These are phyloP conservation scores for Augiades crinisus DNA, from an alignment of 2,888 invertebrate species.

Conservation along the genomic window DNA sequence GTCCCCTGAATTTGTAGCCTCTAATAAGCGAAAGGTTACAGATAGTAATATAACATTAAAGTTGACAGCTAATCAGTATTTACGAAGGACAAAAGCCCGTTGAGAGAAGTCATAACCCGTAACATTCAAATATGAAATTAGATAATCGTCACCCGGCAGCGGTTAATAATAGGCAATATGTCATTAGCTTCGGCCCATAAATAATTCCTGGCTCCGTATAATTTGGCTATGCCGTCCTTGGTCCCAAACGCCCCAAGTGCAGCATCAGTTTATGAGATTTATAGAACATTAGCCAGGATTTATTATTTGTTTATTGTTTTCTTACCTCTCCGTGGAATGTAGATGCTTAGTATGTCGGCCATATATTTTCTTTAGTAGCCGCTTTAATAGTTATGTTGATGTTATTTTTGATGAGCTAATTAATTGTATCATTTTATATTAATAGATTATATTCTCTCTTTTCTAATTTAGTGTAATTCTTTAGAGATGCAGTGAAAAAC, in stretches of 20 bases:
- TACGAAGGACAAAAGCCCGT: too few species aligned
- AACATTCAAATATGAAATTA: slow-evolving; percentile 13
- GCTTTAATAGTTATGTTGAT: background rate
- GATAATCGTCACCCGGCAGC: slow-evolving; percentile 13
- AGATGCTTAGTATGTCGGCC: background rate
- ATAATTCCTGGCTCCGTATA: slow-evolving; percentile 11
- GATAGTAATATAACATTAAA: too few species aligned
- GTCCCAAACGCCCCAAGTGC: slow-evolving; percentile 14
- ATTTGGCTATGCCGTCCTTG: slow-evolving; percentile 17
- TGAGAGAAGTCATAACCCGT: background rate
- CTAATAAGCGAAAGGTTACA: too few species aligned
- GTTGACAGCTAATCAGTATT: too few species aligned
- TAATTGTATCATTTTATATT: too few species aligned
- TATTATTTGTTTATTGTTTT: slow-evolving; percentile 58
- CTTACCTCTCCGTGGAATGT: slow-evolving; percentile 28
- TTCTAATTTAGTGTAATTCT: too few species aligned
- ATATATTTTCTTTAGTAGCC: background rate
- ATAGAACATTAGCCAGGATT: slow-evolving; percentile 50
- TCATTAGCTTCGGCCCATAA: slow-evolving; percentile 18
- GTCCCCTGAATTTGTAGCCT: too few species aligned
- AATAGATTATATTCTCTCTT: too few species aligned
- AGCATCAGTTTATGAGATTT: slow-evolving; percentile 39
- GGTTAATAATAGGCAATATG: slow-evolving; percentile 17
- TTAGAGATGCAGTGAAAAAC: too few species aligned
- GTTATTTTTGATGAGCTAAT: background rate